Evolutionary conservation across 2,888 invertebrate genomes (phyloP), one percentile per base, ranked within the genome.

Genomic region (Allophyes oxyacanthae): DNA sequence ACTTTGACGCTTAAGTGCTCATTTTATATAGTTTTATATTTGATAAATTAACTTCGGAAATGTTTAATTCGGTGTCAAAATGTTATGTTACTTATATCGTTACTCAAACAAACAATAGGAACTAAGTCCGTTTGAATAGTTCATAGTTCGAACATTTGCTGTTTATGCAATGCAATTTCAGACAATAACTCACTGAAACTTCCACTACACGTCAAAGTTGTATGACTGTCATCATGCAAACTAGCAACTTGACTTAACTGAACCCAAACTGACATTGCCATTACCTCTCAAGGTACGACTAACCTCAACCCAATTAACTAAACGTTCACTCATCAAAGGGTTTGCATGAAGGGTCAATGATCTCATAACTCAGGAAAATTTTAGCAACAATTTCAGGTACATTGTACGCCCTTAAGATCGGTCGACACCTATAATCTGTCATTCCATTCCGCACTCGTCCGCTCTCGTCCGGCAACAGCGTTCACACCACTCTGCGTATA

Each of bases 251-350:
- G 28, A 46, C 30, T 33, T 25, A 55, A 48, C 44, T 60, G 28
- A 44, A 38, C 38, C 25, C 50, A 50, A 20, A 44, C 49, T 20
- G 41, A 13, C 45, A 51, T 53, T 40, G 40, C 44, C 51, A 48
- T 50, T 52, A 59, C 46, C 40, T 48, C 46, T 43, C 55, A 46
- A 51, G 45, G 53, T 51, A 20, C 25, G 40, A 43, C 13, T 53
- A 33, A 74, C 62, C 61, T 70, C 20, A 70, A 71, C 30, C 43
- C 37, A 48, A 71, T 65, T 67, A 72, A 66, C 50, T 51, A 63
- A 63, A 71, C 46, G 60, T 50, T 56, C 44, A 42, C 59, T 56
- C 59, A 43, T 54, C 46, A 46, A 48, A 36, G 32, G 36, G 40
- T 46, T 50, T 45, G 44, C 46, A 48, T 53, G 34, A 15, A 32